phyloP scores from a whole-genome alignment of 2,888 invertebrate genomes.

The Rhabditoides inermis region DNA sequence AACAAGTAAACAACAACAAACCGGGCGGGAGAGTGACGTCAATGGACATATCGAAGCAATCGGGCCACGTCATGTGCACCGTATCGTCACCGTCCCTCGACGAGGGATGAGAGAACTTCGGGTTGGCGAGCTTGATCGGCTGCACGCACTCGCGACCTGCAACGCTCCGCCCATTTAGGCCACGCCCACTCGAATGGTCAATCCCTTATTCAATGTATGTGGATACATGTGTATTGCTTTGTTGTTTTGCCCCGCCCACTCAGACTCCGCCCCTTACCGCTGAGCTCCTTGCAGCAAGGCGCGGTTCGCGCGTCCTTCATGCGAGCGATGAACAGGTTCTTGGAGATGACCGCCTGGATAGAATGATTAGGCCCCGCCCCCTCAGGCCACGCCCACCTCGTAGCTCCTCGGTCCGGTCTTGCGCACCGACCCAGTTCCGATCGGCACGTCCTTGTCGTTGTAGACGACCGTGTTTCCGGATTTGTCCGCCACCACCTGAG shows the following conservation, averaged over 20 bases:
- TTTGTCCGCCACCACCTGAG: conserved; percentile 47
- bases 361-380: background rate
- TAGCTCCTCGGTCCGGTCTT: conserved; percentile 39
- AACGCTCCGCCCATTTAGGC: conserved; percentile 14
- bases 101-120: conserved; percentile 28
- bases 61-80: conserved; percentile 48
- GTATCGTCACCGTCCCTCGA: conserved; percentile 35
- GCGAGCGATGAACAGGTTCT: conserved; percentile 48
- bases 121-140: conserved; percentile 48
- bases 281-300: conserved; percentile 36
- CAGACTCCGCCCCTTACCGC: background rate
- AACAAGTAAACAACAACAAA: background rate
- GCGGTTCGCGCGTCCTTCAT: conserved; percentile 42
- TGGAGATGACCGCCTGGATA: conserved; percentile 44
- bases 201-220: too few species aligned
- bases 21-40: conserved; percentile 48
- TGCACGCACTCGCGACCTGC: conserved; percentile 47
- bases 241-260: background rate
- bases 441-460: conserved; percentile 51
- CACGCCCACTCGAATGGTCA: too few species aligned
- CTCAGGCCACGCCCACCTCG: conserved; percentile 20
- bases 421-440: conserved; percentile 46
- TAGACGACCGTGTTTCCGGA: conserved; percentile 51
- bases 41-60: conserved; percentile 50
- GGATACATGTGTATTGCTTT: too few species aligned